These are phyloP conservation scores for Malurus splendens DNA, from an alignment of 2,797 vertebrate genomes.

Conservation along the genomic window DNA sequence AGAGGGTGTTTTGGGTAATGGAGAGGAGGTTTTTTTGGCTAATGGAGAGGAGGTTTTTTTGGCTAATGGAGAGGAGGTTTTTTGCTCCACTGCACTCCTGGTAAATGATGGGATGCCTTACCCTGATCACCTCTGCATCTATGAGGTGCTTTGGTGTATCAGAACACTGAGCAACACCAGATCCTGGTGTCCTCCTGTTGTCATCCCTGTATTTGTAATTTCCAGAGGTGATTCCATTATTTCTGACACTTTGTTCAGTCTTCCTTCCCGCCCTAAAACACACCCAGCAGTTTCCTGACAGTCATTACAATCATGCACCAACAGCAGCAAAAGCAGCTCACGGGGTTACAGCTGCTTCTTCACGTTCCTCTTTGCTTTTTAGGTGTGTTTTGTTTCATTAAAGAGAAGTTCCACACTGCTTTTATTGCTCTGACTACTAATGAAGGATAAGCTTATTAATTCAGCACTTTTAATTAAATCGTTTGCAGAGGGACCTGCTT, in stretches of 20 bases:
- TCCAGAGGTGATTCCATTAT: not conserved
- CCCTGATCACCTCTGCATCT: not conserved
- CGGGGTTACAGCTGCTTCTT: not conserved
- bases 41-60: too few relatives aligned
- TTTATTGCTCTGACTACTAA: constrained; percentile 8
- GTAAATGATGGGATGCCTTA: not conserved
- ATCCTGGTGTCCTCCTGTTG: not conserved
- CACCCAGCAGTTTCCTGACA: not conserved
- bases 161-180: not conserved
- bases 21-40: too few relatives aligned
- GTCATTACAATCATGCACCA: not conserved
- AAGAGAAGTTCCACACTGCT: not conserved
- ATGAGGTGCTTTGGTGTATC: accelerated
- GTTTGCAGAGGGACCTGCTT: not conserved
- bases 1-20: not conserved
- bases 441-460: constrained; percentile 18
- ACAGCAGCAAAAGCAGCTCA: not conserved
- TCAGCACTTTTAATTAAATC: constrained; percentile 29
- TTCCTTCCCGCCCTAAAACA: not conserved
- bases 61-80: not conserved
- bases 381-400: not conserved
- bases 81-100: not conserved
- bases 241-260: not conserved
- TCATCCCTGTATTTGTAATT: not conserved
- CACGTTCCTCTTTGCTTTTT: not conserved